Base-by-base conservation (phyloP, 2,888 invertebrate species). In the Cremastinae sp. region DNA sequence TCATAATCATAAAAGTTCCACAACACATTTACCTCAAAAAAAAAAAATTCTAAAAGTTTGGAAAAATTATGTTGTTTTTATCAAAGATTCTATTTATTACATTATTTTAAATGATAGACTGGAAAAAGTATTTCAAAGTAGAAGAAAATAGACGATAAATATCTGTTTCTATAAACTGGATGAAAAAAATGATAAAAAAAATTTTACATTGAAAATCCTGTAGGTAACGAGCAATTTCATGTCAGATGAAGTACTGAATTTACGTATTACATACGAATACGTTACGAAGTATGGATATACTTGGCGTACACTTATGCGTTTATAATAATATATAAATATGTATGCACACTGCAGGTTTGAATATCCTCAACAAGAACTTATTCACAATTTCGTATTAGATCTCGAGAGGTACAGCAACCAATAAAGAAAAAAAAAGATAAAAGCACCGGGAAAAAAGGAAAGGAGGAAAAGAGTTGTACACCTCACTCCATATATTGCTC, bases 321-420 rank as follows among this genome's bases (percentile, higher is more conserved):
- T 35, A 28, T 16, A 12, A 20, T n/a, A 20, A 7, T 1, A 39
- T 12, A 20, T 12, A 51, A 12, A 56, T 43, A 51, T 53, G 28
- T 12, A 16, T 8, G 10, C 10, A 18, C 45, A n/a, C n/a, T n/a
- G n/a, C n/a, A n/a, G n/a, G 45, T 55, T 45, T 14, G 16, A 66
- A 66, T 68, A 68, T 71, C 35, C 43, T 22, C 55, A 66, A 68
- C 62, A 56, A 68, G 62, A n/a, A 68, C 55, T 58, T 69, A 64
- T 61, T 73, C 72, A 58, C 68, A 69, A 73, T 76, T 72, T 76
- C 56, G 39, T 68, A 76, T 68, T 59, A 58, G 53, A 72, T 58
- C 18, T 64, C 43, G 45, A 69, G 49, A 51, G 59, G n/a, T n/a
- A n/a, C 49, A 58, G 45, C 22, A 49, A n/a, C 69, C 28, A 47